Evolutionary conservation across 2,113 vertebrate genomes (phyloP), one percentile per base, ranked within the genome.

Genomic region (Sylvia atricapilla): DNA sequence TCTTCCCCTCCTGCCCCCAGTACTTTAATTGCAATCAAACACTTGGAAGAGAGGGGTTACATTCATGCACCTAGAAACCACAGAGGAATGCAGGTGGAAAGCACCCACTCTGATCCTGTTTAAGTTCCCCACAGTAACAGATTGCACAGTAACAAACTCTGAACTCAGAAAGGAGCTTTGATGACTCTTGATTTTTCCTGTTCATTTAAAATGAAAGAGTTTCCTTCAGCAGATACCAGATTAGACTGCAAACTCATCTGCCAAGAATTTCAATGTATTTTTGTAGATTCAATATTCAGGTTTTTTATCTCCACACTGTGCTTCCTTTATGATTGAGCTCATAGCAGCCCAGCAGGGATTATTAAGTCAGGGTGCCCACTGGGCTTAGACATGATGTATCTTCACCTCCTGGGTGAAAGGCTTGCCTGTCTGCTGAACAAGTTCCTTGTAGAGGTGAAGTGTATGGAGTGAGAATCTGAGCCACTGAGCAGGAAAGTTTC

Each of bases 1-100:
- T 15, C 15, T 70, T 14, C 6, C 16, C 58, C 23, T 10, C 43
- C 39, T 0, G 0, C 2, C 16, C 14, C 5, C 21, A 31, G 0
- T 35, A 79, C 15, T 87, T 86, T 28, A 76, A 63, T 10, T 55
- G 18, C n/a, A 75, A 18, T 58, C 43, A 66, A 87, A 84, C 52
- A 43, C 11, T 73, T 78, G 11, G 7, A 85, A 79, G 19, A 44
- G 50, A 88, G 11, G 14, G 30, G 35, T 74, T 41, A 78, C 0
- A 0, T 75, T 68, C 35, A 85, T 8, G 9, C 11, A 62, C 10
- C 25, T 41, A 81, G 37, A 30, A 94, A 81, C 58, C 22, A 58
- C 41, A 52, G 2, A 23, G 2, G 13, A n/a, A 77, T 23, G 25
- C 30, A 79, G 64, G 23, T 21, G 23, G 75, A 14, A 82, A 79